Conservation (phyloP, 2,888 invertebrate genomes). For the Serrognathus titanus region DNA sequence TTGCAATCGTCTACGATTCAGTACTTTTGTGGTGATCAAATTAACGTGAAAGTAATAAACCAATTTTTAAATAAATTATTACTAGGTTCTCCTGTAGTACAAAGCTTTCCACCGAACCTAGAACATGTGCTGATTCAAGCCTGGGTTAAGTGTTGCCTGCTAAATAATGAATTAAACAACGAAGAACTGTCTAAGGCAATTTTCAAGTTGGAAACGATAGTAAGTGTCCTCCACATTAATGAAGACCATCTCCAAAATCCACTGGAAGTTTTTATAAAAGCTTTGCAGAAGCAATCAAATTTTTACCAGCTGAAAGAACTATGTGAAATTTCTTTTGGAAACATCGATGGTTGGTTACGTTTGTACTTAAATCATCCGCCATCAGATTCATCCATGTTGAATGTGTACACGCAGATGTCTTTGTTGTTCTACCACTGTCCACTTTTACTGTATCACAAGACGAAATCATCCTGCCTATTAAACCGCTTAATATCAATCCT, state of each 20-base stretch:
- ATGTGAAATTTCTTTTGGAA: conserved; percentile 39
- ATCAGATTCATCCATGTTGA: conserved; percentile 33
- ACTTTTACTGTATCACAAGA: conserved; percentile 38
- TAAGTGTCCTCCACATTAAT: conserved; percentile 15
- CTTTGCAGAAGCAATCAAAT: conserved; percentile 26
- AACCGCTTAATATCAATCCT: conserved; percentile 52
- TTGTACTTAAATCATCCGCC: conserved; percentile 34
- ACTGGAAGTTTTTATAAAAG: conserved; percentile 36
- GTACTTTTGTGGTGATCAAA: conserved; percentile 24
- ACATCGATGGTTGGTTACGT: conserved; percentile 34
- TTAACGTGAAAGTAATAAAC: conserved; percentile 33
- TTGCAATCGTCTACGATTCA: conserved; percentile 1
- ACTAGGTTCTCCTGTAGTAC: conserved; percentile 29
- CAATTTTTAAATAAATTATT: conserved; percentile 35
- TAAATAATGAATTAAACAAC: conserved; percentile 30
- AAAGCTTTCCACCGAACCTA: conserved; percentile 30
- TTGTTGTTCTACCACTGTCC: conserved; percentile 39
- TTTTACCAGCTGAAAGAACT: conserved; percentile 28
- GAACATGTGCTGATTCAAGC: conserved; percentile 37
- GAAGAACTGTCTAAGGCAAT: conserved; percentile 33
- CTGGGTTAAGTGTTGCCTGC: conserved; percentile 41
- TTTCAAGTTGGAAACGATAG: conserved; percentile 32
- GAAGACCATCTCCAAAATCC: conserved; percentile 30
- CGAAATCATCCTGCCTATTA: conserved; percentile 48
- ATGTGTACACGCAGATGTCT: conserved; percentile 39